Evolutionary conservation across 2,888 invertebrate genomes (phyloP).

Genomic region (Andrena camellia): DNA sequence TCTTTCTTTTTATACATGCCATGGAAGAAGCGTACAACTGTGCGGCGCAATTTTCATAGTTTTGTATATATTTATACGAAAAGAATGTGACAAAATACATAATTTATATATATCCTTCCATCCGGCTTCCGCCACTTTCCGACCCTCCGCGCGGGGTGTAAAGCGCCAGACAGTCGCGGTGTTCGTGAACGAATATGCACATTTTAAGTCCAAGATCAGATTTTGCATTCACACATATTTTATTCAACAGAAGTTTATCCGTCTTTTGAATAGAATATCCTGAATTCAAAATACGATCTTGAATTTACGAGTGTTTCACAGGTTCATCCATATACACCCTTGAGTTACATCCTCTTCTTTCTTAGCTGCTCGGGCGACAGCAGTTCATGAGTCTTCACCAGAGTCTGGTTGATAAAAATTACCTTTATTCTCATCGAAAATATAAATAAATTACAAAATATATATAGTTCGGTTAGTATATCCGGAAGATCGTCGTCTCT

Average conservation of each 20-base stretch:
- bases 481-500: constrained; percentile 77
- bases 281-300: too few relatives aligned
- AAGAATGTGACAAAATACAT: constrained; percentile 83
- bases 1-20: constrained; percentile 76
- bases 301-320: too few relatives aligned
- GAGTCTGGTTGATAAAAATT: constrained; percentile 78
- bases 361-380: neutral
- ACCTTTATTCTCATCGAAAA: constrained; percentile 81
- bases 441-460: constrained; percentile 85
- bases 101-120: constrained; percentile 83
- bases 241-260: too few relatives aligned
- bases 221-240: too few relatives aligned
- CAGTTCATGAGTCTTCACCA: constrained; percentile 28
- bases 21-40: constrained; percentile 78
- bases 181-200: too few relatives aligned
- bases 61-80: constrained; percentile 85
- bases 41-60: constrained; percentile 80
- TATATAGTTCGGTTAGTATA: constrained; percentile 80
- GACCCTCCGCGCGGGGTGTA: neutral
- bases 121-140: constrained; percentile 15
- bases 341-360: neutral
- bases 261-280: too few relatives aligned
- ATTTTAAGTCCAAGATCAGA: too few relatives aligned
- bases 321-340: neutral
- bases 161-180: too few relatives aligned